phyloP scores from a whole-genome alignment of 2,797 vertebrate genomes.

The Gephyroberyx darwinii region DNA sequence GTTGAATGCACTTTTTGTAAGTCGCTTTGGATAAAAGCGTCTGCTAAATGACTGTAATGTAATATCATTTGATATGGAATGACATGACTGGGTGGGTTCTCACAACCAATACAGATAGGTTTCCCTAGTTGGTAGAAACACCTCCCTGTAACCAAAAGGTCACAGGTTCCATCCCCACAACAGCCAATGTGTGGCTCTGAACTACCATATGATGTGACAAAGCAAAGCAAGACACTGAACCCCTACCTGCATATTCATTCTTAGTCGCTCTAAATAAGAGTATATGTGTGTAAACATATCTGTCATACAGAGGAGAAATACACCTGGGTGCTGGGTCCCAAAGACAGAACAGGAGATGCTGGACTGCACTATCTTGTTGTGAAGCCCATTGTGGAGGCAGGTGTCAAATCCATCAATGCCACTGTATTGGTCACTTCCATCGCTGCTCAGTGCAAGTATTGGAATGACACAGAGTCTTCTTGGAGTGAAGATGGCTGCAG shows the following conservation, averaged over 20 bases:
- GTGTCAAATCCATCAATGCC: conserved; percentile 75
- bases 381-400: conserved; percentile 79
- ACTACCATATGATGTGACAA: too few relatives aligned
- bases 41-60: too few relatives aligned
- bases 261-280: too few relatives aligned
- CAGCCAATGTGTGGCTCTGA: too few relatives aligned
- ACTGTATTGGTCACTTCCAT: conserved; percentile 86
- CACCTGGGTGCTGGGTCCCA: conserved; percentile 89
- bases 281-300: conserved; percentile 31
- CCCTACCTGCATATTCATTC: too few relatives aligned
- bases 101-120: background rate
- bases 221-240: too few relatives aligned
- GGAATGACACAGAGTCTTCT: conserved; percentile 85
- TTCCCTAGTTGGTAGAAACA: background rate
- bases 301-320: conserved; percentile 81
- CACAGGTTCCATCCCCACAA: background rate
- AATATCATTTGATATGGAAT: too few relatives aligned
- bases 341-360: conserved; percentile 79
- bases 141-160: background rate
- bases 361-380: conserved; percentile 88
- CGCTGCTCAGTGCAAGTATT: conserved; percentile 91
- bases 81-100: too few relatives aligned
- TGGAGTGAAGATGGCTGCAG: conserved; percentile 92
- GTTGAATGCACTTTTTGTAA: too few relatives aligned
- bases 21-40: too few relatives aligned